Percentiles rank a stretch among this genome's conserved stretches.
Conservation (phyloP, 64 coral and sea anemone species). For the Orbicella faveolata region DNA sequence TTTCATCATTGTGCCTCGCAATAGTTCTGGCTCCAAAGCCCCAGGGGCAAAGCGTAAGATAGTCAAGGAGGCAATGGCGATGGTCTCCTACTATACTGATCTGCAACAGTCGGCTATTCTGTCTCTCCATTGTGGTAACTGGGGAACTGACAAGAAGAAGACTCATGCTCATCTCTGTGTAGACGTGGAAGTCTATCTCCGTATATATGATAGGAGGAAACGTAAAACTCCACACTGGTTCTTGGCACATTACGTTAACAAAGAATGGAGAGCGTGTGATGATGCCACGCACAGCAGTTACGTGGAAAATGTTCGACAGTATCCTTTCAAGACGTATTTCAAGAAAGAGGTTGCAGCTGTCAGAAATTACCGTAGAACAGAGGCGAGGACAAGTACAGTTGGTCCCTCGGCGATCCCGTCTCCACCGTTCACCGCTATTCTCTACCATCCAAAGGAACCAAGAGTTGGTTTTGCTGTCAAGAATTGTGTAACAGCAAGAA, state of each 20-base stretch:
- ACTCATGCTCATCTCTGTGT: constrained; percentile 74
- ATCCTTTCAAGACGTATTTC: constrained; percentile 76
- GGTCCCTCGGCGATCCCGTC: background rate
- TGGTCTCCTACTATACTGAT: constrained; percentile 42
- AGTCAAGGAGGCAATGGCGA: constrained; percentile 37
- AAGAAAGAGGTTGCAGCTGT: constrained; percentile 40
- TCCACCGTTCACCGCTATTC: background rate
- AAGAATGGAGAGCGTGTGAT: constrained; percentile 62
- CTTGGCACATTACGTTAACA: constrained; percentile 46
- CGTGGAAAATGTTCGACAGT: constrained; percentile 46
- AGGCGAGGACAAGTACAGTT: background rate
- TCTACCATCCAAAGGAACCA: constrained; percentile 75
- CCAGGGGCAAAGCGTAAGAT: constrained; percentile 36
- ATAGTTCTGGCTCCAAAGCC: constrained; percentile 22
- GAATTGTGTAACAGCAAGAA: background rate
- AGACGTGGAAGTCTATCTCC: constrained; percentile 63
- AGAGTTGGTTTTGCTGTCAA: constrained; percentile 67
- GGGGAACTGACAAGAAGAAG: constrained; percentile 45
- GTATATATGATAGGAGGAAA: constrained; percentile 23
- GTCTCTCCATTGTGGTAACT: constrained; percentile 75
- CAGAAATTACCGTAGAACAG: background rate
- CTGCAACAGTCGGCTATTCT: constrained; percentile 39
- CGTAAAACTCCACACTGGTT: constrained; percentile 54
- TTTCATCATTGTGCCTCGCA: constrained; percentile 60
- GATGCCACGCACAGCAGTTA: background rate